Conservation (phyloP, 2,888 invertebrate genomes). For the Stratiomys singularior region DNA sequence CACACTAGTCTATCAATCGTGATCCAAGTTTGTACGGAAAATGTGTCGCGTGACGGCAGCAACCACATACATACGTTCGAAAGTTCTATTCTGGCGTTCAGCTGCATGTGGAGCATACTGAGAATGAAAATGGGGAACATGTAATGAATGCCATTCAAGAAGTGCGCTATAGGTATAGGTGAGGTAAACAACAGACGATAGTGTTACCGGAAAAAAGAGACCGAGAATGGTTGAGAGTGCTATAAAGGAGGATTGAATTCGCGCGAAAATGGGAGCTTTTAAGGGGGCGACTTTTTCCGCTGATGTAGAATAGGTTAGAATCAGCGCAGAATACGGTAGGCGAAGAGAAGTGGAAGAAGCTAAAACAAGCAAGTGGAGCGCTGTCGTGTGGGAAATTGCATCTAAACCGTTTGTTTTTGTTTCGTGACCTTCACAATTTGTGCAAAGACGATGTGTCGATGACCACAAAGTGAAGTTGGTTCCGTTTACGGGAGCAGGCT, state of each 20-base stretch:
- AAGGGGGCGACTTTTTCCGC: neutral
- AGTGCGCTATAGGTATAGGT: neutral
- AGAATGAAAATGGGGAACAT: neutral
- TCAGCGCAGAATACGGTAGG: neutral
- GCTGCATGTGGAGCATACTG: constrained; percentile 28
- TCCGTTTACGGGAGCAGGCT: constrained; percentile 19
- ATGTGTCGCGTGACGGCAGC: constrained; percentile 29
- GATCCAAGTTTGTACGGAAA: constrained; percentile 3
- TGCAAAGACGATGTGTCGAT: constrained; percentile 68
- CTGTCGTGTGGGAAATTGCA: constrained; percentile 37
- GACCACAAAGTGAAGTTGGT: constrained; percentile 60
- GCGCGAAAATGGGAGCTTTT: constrained; percentile 22
- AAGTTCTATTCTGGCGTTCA: constrained; percentile 14
- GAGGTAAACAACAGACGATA: neutral
- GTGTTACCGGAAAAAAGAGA: too few species aligned
- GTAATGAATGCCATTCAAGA: constrained; percentile 31
- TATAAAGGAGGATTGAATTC: neutral
- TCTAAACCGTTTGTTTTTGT: constrained; percentile 54
- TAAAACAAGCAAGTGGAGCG: constrained; percentile 10
- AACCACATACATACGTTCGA: neutral
- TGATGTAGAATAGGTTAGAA: neutral
- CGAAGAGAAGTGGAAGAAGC: neutral
- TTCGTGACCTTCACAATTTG: constrained; percentile 67
- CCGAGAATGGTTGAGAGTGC: neutral
- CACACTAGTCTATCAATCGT: neutral